A percentile compares a stretch with the other conserved stretches of the same genome.
Conservation (phyloP, 2,888 invertebrate genomes). For the Dugesia japonica region DNA sequence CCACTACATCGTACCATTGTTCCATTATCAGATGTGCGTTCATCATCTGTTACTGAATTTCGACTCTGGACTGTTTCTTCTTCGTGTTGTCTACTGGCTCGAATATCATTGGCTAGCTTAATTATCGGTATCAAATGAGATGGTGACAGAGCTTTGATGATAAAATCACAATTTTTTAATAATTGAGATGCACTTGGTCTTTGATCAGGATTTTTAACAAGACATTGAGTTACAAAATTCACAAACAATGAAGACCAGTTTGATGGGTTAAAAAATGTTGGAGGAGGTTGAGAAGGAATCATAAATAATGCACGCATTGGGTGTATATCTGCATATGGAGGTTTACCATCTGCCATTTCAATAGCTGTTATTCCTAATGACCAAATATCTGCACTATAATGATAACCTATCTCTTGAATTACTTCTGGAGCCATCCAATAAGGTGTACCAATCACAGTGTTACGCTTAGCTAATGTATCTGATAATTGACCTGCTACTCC, state of each 20-base stretch:
- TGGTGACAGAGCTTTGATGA: background rate
- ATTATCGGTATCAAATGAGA: too few species aligned
- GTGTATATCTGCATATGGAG: slow-evolving; percentile 38
- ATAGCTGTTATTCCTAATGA: background rate
- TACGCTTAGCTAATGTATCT: slow-evolving; percentile 88
- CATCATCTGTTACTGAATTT: background rate
- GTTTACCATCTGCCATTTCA: background rate
- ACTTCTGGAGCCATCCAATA: slow-evolving; percentile 95
- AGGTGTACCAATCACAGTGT: slow-evolving; percentile 59
- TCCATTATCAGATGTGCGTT: background rate
- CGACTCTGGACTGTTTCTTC: too few species aligned
- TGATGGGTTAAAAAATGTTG: slow-evolving; percentile 85
- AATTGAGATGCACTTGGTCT: slow-evolving; percentile 75
- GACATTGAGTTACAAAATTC: slow-evolving; percentile 69
- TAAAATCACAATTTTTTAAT: slow-evolving; percentile 46
- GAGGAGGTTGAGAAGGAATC: slow-evolving; percentile 98
- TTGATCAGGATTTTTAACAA: slow-evolving; percentile 73
- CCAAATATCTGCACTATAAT: background rate
- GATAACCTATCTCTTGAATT: slow-evolving; percentile 92
- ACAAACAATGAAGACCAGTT: slow-evolving; percentile 90
- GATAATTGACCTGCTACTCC: slow-evolving; percentile 98
- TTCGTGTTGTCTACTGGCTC: too few species aligned
- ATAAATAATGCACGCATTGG: slow-evolving; percentile 77
- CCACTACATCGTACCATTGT: background rate
- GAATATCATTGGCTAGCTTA: too few species aligned